A percentile compares a stretch with the other conserved stretches of the same genome.
phyloP scores from a whole-genome alignment of 2,888 invertebrate genomes.

The Agrochola circellaris region DNA sequence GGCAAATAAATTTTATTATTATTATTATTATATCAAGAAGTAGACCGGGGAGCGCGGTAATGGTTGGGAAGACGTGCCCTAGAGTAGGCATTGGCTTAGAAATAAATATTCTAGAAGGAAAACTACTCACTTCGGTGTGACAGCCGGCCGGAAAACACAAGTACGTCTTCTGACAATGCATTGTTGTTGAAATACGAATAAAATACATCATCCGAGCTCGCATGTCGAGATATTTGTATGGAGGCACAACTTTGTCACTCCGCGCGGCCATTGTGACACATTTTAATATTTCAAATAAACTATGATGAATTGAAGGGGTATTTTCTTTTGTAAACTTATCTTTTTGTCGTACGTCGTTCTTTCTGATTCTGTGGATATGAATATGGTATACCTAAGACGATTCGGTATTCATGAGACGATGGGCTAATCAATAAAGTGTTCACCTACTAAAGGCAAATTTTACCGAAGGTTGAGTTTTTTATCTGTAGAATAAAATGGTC shows the following conservation, averaged over 20 bases:
- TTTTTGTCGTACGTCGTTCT: neutral
- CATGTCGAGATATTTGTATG: conserved; percentile 39
- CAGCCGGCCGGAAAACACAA: conserved; percentile 34
- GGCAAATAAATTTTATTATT: no score
- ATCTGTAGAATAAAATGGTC: neutral
- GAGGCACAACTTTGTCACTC: conserved; percentile 58
- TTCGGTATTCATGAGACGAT: neutral
- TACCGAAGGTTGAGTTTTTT: neutral
- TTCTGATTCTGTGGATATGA: neutral
- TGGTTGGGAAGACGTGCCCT: no score
- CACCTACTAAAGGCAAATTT: no score
- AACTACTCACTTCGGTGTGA: conserved; percentile 40
- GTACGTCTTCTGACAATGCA: conserved; percentile 65
- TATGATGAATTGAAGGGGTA: conserved; percentile 36
- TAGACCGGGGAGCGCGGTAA: no score
- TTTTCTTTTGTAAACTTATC: conserved; percentile 40
- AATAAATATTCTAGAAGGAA: neutral
- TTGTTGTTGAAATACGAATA: conserved; percentile 69
- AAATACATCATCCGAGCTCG: conserved; percentile 58
- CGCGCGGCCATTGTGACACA: conserved; percentile 41
- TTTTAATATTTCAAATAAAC: conserved; percentile 62
- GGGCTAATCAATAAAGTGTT: no score
- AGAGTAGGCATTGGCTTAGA: neutral
- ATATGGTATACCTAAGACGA: no score
- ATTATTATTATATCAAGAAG: no score